phyloP scores from a whole-genome alignment of 2,888 invertebrate genomes.

The Metallyticus violacea region DNA sequence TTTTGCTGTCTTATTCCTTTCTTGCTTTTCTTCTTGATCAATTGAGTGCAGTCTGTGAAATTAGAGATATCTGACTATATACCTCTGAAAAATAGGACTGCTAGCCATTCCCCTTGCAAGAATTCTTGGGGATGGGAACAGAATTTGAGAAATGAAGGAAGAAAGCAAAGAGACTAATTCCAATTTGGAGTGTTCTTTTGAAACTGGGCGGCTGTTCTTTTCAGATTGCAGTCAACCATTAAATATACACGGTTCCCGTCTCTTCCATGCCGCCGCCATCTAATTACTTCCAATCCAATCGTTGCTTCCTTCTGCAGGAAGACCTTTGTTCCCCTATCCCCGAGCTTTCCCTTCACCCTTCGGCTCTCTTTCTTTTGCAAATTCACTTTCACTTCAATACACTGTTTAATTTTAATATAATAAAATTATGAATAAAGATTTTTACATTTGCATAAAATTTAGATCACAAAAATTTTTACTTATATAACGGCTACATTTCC shows the following conservation, averaged over 20 bases:
- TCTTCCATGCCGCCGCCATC: background rate
- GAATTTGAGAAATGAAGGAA: background rate
- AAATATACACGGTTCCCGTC: background rate
- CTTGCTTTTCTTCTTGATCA: background rate
- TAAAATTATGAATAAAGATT: background rate
- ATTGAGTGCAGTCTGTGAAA: background rate
- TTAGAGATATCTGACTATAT: background rate
- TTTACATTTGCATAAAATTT: background rate
- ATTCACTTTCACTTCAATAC: background rate
- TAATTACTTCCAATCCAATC: conserved; percentile 12
- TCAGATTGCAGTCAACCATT: conserved; percentile 4
- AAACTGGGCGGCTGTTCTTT: background rate
- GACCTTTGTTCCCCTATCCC: background rate
- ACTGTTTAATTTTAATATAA: background rate
- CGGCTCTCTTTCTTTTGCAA: background rate
- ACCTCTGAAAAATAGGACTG: too few relatives aligned
- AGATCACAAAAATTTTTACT: background rate
- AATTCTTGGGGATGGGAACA: background rate
- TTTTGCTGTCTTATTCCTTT: background rate
- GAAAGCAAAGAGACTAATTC: background rate
- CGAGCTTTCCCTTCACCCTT: background rate
- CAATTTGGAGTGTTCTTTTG: background rate
- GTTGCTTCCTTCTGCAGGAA: background rate
- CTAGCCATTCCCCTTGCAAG: background rate
- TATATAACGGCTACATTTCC: background rate